phyloP scores from a whole-genome alignment of 2,797 vertebrate species.

The Crax fasciolata region DNA sequence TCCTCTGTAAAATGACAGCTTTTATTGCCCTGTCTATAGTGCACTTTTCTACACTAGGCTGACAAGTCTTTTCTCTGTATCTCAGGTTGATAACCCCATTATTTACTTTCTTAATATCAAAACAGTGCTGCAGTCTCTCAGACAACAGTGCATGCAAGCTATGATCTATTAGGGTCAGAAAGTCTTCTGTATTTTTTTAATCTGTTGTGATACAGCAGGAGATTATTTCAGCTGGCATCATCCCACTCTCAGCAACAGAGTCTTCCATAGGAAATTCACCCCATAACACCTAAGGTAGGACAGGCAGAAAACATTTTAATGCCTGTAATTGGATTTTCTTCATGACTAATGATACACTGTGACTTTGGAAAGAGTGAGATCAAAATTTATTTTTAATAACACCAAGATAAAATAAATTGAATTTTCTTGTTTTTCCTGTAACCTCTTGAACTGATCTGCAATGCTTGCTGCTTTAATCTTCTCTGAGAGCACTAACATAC shows the following conservation, averaged over 20 bases:
- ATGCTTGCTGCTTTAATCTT: not conserved
- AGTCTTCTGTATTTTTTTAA: rapidly evolving
- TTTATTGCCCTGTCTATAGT: not conserved
- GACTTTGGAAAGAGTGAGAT: not conserved
- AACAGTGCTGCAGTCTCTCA: not conserved
- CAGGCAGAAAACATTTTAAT: not conserved
- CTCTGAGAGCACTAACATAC: not conserved
- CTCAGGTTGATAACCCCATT: not conserved
- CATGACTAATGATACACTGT: not conserved
- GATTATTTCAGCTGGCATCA: not conserved
- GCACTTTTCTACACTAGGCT: not conserved
- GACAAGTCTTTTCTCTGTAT: not conserved
- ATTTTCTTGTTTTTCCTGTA: not conserved
- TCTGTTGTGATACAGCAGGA: not conserved
- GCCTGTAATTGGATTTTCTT: not conserved
- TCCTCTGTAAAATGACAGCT: not conserved
- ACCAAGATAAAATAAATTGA: not conserved
- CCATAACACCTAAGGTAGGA: not conserved
- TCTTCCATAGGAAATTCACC: not conserved
- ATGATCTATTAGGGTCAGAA: not conserved
- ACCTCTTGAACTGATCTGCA: not conserved
- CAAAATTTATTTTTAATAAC: not conserved
- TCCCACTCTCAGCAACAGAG: not conserved
- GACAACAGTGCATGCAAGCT: not conserved
- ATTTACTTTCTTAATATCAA: not conserved